Conservation (phyloP, 2,888 invertebrate genomes). For the Dioctria linearis region DNA sequence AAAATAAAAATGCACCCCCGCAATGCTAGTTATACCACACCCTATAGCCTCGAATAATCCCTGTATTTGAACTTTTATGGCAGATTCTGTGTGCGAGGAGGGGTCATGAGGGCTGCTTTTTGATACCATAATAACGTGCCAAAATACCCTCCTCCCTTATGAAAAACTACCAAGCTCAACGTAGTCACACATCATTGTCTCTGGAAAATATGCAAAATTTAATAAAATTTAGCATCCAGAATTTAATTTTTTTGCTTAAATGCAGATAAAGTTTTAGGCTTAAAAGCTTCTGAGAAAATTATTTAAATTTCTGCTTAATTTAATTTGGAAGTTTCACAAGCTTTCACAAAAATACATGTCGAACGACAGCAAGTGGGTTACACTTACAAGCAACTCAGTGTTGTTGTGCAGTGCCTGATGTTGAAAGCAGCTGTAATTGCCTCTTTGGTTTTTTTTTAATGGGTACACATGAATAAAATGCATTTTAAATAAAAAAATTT, state of each 20-base stretch:
- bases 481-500: no score
- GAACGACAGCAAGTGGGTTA: background rate
- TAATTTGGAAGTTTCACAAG: background rate
- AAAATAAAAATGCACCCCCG: background rate
- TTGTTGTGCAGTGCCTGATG: background rate
- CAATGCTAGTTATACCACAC: no score
- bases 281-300: slow-evolving; percentile 4
- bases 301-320: slow-evolving; percentile 17
- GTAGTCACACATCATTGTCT: slow-evolving; percentile 1
- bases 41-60: no score
- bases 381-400: no score
- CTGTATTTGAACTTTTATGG: no score
- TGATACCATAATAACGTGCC: no score
- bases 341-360: background rate
- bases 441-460: no score
- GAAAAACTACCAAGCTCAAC: background rate
- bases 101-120: no score
- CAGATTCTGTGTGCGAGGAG: no score
- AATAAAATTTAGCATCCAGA: slow-evolving; percentile 32
- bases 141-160: no score
- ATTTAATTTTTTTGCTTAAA: background rate
- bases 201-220: slow-evolving; percentile 9
- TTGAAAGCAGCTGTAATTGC: background rate
- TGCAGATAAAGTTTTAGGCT: background rate
- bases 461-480: no score